Percentiles rank a stretch among this genome's conserved stretches.
phyloP scores from a whole-genome alignment of 92 coral and sea anemone genomes.

The Palythoa grandis region DNA sequence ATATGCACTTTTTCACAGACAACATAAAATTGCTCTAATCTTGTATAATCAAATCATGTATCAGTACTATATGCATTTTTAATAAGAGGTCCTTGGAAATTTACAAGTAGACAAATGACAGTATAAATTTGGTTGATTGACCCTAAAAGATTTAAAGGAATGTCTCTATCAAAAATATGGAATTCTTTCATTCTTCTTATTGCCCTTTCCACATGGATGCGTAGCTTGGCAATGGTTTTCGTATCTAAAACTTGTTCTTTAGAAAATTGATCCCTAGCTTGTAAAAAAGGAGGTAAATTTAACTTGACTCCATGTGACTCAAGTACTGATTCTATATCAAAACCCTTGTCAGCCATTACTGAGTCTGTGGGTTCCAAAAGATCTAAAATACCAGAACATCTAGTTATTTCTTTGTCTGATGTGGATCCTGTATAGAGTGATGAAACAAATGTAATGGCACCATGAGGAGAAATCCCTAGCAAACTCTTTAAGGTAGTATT shows the following conservation, averaged over 20 bases:
- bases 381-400: slow-evolving; percentile 8
- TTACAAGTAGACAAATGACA: slow-evolving; percentile 54
- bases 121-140: slow-evolving; percentile 59
- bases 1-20: not conserved
- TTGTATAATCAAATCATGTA: not conserved
- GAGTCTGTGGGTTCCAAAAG: slow-evolving; percentile 57
- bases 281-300: slow-evolving; percentile 61
- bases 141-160: slow-evolving; percentile 40
- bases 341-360: slow-evolving; percentile 61
- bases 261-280: slow-evolving; percentile 48
- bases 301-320: slow-evolving; percentile 14
- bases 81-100: slow-evolving; percentile 51
- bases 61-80: not conserved
- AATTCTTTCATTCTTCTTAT: slow-evolving; percentile 54
- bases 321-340: slow-evolving; percentile 46
- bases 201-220: slow-evolving; percentile 66
- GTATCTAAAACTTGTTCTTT: slow-evolving; percentile 55
- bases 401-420: slow-evolving; percentile 14
- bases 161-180: slow-evolving; percentile 52
- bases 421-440: slow-evolving; percentile 15
- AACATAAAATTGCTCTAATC: not conserved
- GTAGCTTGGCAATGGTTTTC: slow-evolving; percentile 62
- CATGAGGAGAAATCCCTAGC: slow-evolving; percentile 24
- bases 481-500: slow-evolving; percentile 25
- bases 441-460: slow-evolving; percentile 19